Evolutionary conservation across 1,140 invertebrate genomes (phyloP), one percentile per base, ranked within the genome.

Genomic region (Cydia pomonella): DNA sequence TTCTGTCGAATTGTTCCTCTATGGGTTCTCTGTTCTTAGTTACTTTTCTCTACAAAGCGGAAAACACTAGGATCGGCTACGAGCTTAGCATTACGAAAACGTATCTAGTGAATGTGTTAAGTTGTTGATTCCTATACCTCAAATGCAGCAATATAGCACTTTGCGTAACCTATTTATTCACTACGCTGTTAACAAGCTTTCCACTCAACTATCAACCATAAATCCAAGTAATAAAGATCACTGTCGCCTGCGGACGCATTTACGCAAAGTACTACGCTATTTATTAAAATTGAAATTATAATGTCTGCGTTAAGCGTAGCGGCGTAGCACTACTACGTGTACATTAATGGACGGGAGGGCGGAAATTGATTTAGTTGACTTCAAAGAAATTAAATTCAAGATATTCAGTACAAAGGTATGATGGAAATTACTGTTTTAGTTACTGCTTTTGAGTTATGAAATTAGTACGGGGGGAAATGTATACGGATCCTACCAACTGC

Each of bases 251-350:
- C 53, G 7, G n/a, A 18, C 50, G 50, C n/a, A 21, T 53, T 53
- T n/a, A 59, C 18, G 53, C 53, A 23, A 59, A 59, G 53, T 59
- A 59, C 53, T 59, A 59, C 53, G 53, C 21, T 59, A 59, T 59
- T 59, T 59, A 59, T 59, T 59, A 59, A 59, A 59, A 59, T 59
- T 59, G 53, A 59, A 59, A 59, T 59, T 59, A 23, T 59, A 59
- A 59, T 59, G 21, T 16, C 53, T 12, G 21, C 53, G 53, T 59
- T 21, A 59, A 59, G 53, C 53, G 21, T 23, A 59, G 53, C 53
- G 21, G 53, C 53, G 53, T 23, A 47, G 47, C 47, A 50, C 47
- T n/a, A 44, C 12, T 44, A 21, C n/a, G n/a, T 13, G 21, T 59
- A 59, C 53, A 59, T 59, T 59, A 23, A 18, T n/a, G n/a, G n/a